Evolutionary conservation across 2,888 invertebrate genomes (phyloP), one percentile per base, ranked within the genome.

Genomic region (Parochlus steinenii): DNA sequence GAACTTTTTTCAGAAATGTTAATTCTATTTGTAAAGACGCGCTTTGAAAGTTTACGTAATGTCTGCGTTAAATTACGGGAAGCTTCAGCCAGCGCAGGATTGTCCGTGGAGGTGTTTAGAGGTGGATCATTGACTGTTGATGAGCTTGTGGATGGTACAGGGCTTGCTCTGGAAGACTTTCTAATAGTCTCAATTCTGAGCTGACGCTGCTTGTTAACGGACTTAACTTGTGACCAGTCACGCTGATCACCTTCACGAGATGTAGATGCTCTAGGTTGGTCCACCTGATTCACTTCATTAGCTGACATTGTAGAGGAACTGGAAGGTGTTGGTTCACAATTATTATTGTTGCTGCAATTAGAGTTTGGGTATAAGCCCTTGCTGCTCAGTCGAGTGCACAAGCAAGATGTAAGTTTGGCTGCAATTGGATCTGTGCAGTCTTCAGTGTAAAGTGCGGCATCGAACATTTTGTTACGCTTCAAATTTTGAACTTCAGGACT

Each of bases 1-100:
- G 65, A 56, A 0, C 62, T 47, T 43, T 69, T 67, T 42, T 67
- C 67, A 17, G 48, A 47, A 7, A 57, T 40, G 46, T 58, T 58
- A 42, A 69, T 64, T 51, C 70, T 71, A 47, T 67, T 71, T 43
- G 81, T 83, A 50, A 85, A 69, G 40, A 87, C 87, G 60, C 87
- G 86, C 47, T 86, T 85, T 39, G 86, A 86, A 39, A 90, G 65
- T 56, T 85, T 83, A 52, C 85, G 79, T 39, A 92, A 61, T 36
- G 89, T 90, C 57, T 87, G 87, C 37, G 89, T 89, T 44, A 92
- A 67, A 60, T 87, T 90, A 47, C 87, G 72, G 15, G 87, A 86
- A 8, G 90, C 90, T 57, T 90, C 87, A 43, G 85, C 77, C 28
- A 92, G 66, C 32, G 81, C 78, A 48, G 74, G 69, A 12, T 78